Evolutionary conservation across 2,113 vertebrate species (phyloP).

Genomic region (Oplegnathus fasciatus): DNA sequence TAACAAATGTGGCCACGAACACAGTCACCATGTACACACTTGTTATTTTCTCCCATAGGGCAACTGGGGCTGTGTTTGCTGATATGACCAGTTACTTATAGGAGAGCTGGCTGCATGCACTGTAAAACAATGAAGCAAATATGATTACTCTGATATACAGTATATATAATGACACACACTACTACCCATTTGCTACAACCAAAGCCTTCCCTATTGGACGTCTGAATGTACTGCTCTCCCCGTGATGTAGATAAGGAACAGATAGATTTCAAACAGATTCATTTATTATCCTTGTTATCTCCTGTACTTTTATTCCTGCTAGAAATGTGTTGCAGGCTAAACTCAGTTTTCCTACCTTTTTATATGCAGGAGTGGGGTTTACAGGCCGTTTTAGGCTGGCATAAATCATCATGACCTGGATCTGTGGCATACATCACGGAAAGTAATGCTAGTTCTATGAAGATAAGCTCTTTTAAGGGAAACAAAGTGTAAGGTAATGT

Average conservation of each 20-base stretch:
- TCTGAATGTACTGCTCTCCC: slow-evolving; percentile 31
- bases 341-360: slow-evolving; percentile 44
- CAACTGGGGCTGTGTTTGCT: slow-evolving; percentile 55
- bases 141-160: slow-evolving; percentile 61
- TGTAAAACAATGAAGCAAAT: slow-evolving; percentile 66
- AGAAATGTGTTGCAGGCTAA: slow-evolving; percentile 34
- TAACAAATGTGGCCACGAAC: slow-evolving; percentile 72
- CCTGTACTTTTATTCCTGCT: slow-evolving; percentile 52
- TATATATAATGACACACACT: slow-evolving; percentile 37
- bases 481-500: slow-evolving; percentile 17
- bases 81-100: slow-evolving; percentile 64
- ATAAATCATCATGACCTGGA: slow-evolving; percentile 74
- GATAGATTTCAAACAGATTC: slow-evolving; percentile 59
- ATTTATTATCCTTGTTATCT: slow-evolving; percentile 66
- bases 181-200: slow-evolving; percentile 19
- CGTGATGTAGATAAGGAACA: slow-evolving; percentile 58
- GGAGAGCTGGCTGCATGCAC: slow-evolving; percentile 36
- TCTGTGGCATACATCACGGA: slow-evolving; percentile 47
- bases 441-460: slow-evolving; percentile 17
- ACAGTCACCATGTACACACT: slow-evolving; percentile 56
- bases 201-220: slow-evolving; percentile 22
- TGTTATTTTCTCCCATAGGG: slow-evolving; percentile 62
- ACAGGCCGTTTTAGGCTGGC: slow-evolving; percentile 42
- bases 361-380: slow-evolving; percentile 49
- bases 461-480: slow-evolving; percentile 31